These are phyloP conservation scores for Tuberolachnus salignus DNA, from an alignment of 2,888 invertebrate genomes.

Conservation along the genomic window DNA sequence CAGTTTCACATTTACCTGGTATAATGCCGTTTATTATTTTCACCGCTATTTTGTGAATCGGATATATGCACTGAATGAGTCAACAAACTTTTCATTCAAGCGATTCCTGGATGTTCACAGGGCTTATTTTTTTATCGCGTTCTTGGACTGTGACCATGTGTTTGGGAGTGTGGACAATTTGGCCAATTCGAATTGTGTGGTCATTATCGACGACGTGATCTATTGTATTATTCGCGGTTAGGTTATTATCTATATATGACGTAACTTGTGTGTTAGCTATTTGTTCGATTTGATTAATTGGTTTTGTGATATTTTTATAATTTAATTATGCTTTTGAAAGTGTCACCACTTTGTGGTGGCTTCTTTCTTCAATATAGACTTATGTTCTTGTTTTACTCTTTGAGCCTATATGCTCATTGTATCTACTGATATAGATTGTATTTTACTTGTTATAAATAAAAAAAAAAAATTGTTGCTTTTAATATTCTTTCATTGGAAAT, in stretches of 20 bases:
- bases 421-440: too few relatives aligned
- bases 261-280: neutral
- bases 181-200: neutral
- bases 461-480: too few relatives aligned
- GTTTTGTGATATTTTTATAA: neutral
- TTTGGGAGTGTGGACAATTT: neutral
- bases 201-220: neutral
- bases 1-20: neutral
- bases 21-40: neutral
- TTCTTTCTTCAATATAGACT: too few relatives aligned
- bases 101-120: neutral
- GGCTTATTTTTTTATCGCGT: neutral
- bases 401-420: too few relatives aligned
- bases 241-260: neutral
- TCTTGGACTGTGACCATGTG: neutral
- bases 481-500: too few relatives aligned
- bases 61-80: neutral
- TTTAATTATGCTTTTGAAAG: neutral
- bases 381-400: too few relatives aligned
- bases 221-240: neutral
- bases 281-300: neutral
- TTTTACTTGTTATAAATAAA: too few relatives aligned
- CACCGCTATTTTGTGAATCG: neutral
- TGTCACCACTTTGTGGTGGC: too few relatives aligned
- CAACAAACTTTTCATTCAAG: neutral